A percentile compares a stretch with the other conserved stretches of the same genome.
phyloP scores from a whole-genome alignment of 2,888 invertebrate species.

The Pristionchus arcanus region DNA sequence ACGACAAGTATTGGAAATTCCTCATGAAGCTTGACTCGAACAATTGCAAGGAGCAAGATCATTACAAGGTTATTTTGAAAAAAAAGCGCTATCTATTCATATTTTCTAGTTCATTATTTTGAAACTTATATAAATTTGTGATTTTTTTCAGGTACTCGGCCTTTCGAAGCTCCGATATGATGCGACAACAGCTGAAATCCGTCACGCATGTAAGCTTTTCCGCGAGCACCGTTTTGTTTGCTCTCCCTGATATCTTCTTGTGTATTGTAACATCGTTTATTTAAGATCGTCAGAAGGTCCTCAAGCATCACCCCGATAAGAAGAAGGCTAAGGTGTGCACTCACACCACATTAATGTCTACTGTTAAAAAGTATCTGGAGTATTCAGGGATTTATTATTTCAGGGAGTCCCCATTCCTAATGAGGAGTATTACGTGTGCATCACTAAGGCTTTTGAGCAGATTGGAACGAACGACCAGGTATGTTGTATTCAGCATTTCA shows the following conservation, averaged over 20 bases:
- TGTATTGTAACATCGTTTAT: slow-evolving; percentile 8
- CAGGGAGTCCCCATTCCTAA: slow-evolving; percentile 85
- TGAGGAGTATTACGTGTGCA: slow-evolving; percentile 96
- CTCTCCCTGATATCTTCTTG: background rate
- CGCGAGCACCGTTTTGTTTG: background rate
- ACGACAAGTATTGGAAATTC: slow-evolving; percentile 74
- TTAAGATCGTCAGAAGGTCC: slow-evolving; percentile 88
- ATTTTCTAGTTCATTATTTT: background rate
- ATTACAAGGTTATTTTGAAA: slow-evolving; percentile 85
- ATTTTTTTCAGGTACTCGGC: slow-evolving; percentile 85
- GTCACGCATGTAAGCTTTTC: slow-evolving; percentile 89
- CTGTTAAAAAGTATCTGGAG: too few relatives aligned
- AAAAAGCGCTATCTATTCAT: background rate
- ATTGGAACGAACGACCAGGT: slow-evolving; percentile 68
- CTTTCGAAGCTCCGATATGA: slow-evolving; percentile 88
- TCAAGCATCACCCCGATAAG: slow-evolving; percentile 98
- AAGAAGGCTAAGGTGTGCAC: slow-evolving; percentile 83
- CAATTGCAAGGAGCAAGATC: slow-evolving; percentile 88
- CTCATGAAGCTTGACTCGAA: slow-evolving; percentile 73
- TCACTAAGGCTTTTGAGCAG: slow-evolving; percentile 86
- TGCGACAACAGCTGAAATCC: slow-evolving; percentile 94
- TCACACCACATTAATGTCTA: background rate
- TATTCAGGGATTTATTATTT: slow-evolving; percentile 79
- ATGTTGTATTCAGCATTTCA: background rate
- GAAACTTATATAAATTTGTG: background rate